These are phyloP conservation scores for Sparus aurata DNA, from an alignment of 2,797 vertebrate species.

Conservation along the genomic window DNA sequence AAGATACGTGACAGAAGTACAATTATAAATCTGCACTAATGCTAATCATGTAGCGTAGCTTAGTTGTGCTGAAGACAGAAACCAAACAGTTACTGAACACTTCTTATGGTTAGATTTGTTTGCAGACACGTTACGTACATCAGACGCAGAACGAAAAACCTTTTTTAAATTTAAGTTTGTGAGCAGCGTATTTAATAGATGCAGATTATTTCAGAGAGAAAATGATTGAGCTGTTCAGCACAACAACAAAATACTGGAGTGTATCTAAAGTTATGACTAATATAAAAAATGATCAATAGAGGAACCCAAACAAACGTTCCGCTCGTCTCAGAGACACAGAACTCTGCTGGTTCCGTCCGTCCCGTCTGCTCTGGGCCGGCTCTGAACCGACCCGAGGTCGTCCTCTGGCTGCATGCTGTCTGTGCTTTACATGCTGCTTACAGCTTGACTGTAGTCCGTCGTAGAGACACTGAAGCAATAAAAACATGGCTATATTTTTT, in stretches of 20 bases:
- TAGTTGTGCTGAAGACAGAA: no score
- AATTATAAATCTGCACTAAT: no score
- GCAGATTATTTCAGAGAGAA: no score
- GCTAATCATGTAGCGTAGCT: no score
- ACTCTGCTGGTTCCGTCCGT: background rate
- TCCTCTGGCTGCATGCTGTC: background rate
- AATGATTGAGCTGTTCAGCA: no score
- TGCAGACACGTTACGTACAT: no score
- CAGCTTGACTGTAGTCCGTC: background rate
- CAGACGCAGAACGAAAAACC: no score
- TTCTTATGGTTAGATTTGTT: no score
- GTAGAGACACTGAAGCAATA: conserved; percentile 15
- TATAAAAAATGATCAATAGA: background rate
- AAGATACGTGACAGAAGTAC: no score
- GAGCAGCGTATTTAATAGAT: no score
- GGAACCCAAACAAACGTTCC: background rate
- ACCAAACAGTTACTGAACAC: no score
- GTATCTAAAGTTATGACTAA: background rate
- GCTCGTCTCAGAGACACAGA: background rate
- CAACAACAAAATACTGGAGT: background rate
- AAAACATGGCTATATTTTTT: background rate
- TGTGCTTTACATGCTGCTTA: conserved; percentile 8
- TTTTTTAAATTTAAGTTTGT: no score
- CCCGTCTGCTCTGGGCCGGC: background rate
- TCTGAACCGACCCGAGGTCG: background rate